These are phyloP conservation scores for Ormyrus labotus DNA, from an alignment of 2,888 invertebrate genomes.

Conservation along the genomic window DNA sequence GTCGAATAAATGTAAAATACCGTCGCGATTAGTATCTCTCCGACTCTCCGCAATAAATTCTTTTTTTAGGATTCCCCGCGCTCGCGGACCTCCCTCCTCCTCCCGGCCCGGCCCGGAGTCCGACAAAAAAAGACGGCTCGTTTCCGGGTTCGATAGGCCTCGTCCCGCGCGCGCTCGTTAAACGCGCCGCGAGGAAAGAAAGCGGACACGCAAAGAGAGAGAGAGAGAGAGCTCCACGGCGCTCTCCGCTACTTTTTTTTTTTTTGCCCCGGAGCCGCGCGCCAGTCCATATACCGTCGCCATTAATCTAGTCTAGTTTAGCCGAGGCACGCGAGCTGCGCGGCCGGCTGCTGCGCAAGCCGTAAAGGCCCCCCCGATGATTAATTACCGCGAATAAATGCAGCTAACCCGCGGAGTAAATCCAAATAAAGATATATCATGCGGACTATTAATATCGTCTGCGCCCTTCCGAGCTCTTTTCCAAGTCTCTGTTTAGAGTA, in stretches of 20 bases:
- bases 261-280: slow-evolving; percentile 21
- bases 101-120: not conserved
- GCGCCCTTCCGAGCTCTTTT: not conserved
- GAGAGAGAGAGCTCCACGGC: slow-evolving; percentile 1
- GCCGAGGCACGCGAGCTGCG: slow-evolving; percentile 54
- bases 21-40: slow-evolving; percentile 21
- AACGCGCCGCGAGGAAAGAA: slow-evolving; percentile 14
- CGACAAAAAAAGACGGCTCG: not conserved
- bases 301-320: slow-evolving; percentile 63
- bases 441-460: slow-evolving; percentile 58
- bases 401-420: slow-evolving; percentile 59
- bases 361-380: slow-evolving; percentile 54
- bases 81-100: not conserved
- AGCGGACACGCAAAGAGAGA: slow-evolving; percentile 35
- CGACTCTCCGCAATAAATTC: slow-evolving; percentile 18
- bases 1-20: slow-evolving; percentile 43
- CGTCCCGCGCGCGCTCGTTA: slow-evolving; percentile 25
- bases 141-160: not conserved
- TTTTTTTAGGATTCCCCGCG: slow-evolving; percentile 13
- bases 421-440: slow-evolving; percentile 64
- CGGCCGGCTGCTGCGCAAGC: slow-evolving; percentile 22
- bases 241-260: slow-evolving; percentile 31
- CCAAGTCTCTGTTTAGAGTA: not conserved
- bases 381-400: slow-evolving; percentile 61
- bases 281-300: slow-evolving; percentile 46